These are phyloP conservation scores for Crotalus viridis DNA, from an alignment of 2,113 vertebrate genomes.

Conservation along the genomic window DNA sequence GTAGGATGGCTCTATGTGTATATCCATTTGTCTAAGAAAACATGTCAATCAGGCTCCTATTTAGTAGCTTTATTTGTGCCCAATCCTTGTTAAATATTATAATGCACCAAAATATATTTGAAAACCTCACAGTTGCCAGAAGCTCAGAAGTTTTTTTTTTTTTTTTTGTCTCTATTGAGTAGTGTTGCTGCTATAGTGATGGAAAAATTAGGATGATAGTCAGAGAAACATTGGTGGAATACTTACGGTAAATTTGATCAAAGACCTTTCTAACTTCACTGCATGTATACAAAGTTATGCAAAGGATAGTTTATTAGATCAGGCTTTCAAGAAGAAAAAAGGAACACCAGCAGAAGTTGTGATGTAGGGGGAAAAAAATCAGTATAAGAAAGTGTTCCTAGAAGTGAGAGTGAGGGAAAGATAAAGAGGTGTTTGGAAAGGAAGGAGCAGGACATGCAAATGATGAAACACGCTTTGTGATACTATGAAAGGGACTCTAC, in stretches of 20 bases:
- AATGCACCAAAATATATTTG: background rate
- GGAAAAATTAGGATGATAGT: too few relatives aligned
- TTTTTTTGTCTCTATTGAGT: background rate
- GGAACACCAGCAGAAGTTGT: background rate
- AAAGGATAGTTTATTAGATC: background rate
- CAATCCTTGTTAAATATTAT: background rate
- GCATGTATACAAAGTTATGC: background rate
- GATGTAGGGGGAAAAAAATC: background rate
- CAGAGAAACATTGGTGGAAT: background rate
- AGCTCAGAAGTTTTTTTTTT: background rate
- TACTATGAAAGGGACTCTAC: background rate
- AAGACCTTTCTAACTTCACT: background rate
- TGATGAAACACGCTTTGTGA: background rate
- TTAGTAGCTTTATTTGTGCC: background rate
- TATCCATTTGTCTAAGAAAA: background rate
- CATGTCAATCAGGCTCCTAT: background rate
- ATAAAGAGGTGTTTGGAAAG: background rate
- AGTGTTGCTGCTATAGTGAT: background rate
- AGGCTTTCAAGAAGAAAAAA: background rate
- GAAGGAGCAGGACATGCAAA: background rate
- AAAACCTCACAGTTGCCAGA: background rate
- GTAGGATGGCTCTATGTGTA: background rate
- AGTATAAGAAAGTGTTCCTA: background rate
- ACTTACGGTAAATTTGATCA: background rate
- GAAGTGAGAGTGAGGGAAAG: background rate